Conservation (phyloP, 2,797 vertebrate genomes). For the Gallinago solitaria region DNA sequence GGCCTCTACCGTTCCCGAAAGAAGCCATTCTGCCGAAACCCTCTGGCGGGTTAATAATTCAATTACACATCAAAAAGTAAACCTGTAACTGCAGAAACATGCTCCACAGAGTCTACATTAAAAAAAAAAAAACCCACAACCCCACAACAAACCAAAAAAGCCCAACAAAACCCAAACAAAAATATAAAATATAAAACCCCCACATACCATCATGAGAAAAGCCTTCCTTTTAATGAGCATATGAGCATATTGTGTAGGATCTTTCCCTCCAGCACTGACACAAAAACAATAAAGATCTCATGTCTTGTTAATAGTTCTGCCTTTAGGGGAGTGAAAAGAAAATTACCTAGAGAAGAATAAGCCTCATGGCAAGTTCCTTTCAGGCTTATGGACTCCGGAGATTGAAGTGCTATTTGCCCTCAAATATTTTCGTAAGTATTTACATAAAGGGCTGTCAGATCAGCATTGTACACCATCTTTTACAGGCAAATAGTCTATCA, state of each 20-base stretch:
- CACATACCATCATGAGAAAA: neutral
- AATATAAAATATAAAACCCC: neutral
- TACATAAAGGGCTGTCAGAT: constrained; percentile 34
- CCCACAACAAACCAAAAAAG: neutral
- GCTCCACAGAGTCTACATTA: neutral
- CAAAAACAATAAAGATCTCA: constrained; percentile 48
- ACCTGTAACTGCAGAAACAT: neutral
- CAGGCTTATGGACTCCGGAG: neutral
- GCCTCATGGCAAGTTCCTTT: constrained; percentile 16
- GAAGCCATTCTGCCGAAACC: neutral
- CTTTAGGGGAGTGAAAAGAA: constrained; percentile 21
- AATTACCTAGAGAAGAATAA: constrained; percentile 40
- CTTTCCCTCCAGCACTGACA: constrained; percentile 34
- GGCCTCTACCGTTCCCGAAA: neutral
- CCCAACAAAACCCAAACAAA: neutral
- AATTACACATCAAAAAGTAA: neutral
- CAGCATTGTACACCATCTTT: neutral
- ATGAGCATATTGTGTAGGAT: constrained; percentile 20
- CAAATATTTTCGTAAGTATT: constrained; percentile 32
- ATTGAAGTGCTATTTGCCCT: neutral
- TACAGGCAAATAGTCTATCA: neutral
- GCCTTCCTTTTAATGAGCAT: constrained; percentile 17
- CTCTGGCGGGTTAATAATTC: neutral
- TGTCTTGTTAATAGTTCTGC: constrained; percentile 34
- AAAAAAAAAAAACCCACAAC: neutral